phyloP scores from a whole-genome alignment of 2,888 invertebrate species.

The Oeneis ivallda region DNA sequence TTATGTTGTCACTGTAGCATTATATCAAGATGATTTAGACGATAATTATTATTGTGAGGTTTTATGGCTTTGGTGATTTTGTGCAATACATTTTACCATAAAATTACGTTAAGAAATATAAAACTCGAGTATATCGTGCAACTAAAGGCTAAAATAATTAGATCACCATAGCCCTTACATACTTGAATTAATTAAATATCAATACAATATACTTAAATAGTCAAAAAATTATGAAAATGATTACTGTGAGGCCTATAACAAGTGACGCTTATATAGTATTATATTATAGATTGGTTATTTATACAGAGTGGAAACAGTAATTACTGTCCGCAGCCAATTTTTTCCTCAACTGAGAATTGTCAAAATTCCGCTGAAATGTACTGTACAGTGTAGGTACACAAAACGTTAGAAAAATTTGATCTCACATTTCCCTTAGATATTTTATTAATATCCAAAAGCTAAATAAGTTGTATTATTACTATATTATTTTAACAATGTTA shows the following conservation, averaged over 20 bases:
- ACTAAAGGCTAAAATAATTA: slow-evolving; percentile 49
- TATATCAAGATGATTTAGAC: slow-evolving; percentile 6
- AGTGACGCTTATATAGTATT: slow-evolving; percentile 29
- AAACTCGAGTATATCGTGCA: slow-evolving; percentile 59
- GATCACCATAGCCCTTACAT: slow-evolving; percentile 37
- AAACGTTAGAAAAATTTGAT: too few species aligned
- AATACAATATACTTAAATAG: slow-evolving; percentile 32
- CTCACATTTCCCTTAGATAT: too few species aligned
- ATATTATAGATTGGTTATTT: slow-evolving; percentile 6
- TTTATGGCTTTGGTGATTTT: slow-evolving; percentile 50
- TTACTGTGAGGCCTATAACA: slow-evolving; percentile 37
- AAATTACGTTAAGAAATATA: slow-evolving; percentile 63
- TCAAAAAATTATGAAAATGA: slow-evolving; percentile 35
- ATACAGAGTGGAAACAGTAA: neutral
- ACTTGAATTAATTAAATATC: slow-evolving; percentile 25
- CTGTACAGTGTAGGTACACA: neutral
- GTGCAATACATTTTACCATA: slow-evolving; percentile 68
- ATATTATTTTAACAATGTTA: too few species aligned
- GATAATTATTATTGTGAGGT: slow-evolving; percentile 15
- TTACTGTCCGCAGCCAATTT: neutral
- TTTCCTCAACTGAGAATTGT: neutral
- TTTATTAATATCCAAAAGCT: too few species aligned
- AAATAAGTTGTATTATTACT: too few species aligned
- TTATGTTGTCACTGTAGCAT: slow-evolving; percentile 10
- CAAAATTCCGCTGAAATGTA: neutral